phyloP scores from a whole-genome alignment of 2,113 vertebrate species.

The Mirza zaza region DNA sequence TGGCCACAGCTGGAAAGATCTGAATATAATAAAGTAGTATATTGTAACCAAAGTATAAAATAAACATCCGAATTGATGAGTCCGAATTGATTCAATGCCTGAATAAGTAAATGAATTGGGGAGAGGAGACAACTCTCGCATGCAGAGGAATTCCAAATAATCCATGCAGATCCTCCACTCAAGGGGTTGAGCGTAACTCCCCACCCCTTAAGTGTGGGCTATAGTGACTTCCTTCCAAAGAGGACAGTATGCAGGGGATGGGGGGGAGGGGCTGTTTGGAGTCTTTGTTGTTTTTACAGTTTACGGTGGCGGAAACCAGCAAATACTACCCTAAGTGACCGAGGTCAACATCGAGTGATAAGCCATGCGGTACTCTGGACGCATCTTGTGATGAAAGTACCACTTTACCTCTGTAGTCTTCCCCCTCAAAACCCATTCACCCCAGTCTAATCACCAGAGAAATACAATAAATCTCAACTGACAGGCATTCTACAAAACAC shows the following conservation, averaged over 20 bases:
- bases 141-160: not conserved
- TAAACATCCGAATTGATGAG: not conserved
- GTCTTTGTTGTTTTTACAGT: not conserved
- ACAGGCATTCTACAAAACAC: not conserved
- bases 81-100: not conserved
- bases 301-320: not conserved
- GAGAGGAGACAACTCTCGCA: not conserved
- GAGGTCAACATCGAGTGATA: not conserved
- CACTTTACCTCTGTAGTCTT: not conserved
- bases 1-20: not conserved
- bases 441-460: not conserved
- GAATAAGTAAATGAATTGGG: not conserved
- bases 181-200: no score
- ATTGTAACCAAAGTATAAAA: slow-evolving; percentile 31
- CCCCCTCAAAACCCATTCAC: not conserved
- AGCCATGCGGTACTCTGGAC: not conserved
- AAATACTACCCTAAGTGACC: not conserved
- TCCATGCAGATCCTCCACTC: not conserved
- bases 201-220: not conserved
- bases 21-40: not conserved
- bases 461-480: not conserved
- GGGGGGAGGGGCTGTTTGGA: no score
- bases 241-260: not conserved
- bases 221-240: not conserved
- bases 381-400: not conserved